Evolutionary conservation across 2,888 invertebrate genomes (phyloP).

Genomic region (Pasiphila rectangulata): DNA sequence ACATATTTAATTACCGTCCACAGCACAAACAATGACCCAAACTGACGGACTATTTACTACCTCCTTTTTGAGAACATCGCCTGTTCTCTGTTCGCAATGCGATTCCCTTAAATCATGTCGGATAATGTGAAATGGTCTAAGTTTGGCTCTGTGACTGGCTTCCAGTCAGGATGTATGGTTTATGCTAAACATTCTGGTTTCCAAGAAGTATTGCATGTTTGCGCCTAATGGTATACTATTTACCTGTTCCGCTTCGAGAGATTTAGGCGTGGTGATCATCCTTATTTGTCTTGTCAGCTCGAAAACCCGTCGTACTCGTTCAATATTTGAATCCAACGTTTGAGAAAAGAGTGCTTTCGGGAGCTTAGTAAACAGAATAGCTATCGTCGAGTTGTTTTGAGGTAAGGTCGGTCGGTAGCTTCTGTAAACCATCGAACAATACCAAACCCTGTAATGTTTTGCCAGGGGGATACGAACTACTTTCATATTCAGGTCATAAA

Average conservation of each 20-base stretch:
- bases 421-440: too few species aligned
- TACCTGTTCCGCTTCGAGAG: conserved; percentile 4
- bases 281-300: conserved; percentile 7
- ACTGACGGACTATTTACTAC: too few species aligned
- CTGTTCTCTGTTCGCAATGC: too few species aligned
- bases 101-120: background rate
- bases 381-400: too few species aligned
- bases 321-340: background rate
- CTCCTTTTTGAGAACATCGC: too few species aligned
- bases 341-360: background rate
- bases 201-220: conserved; percentile 3
- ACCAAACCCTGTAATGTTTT: too few species aligned
- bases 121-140: background rate
- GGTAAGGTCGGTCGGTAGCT: too few species aligned
- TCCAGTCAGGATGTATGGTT: conserved; percentile 3
- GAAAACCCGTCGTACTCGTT: background rate
- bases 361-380: background rate
- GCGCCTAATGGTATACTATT: conserved; percentile 4
- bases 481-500: too few species aligned
- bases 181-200: conserved; percentile 14
- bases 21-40: too few species aligned
- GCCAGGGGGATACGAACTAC: too few species aligned
- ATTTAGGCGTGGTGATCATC: background rate
- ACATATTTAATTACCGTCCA: too few species aligned
- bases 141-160: background rate